Evolutionary conservation across 2,797 vertebrate species (phyloP).

Genomic region (Schizopygopsis malacanthus): DNA sequence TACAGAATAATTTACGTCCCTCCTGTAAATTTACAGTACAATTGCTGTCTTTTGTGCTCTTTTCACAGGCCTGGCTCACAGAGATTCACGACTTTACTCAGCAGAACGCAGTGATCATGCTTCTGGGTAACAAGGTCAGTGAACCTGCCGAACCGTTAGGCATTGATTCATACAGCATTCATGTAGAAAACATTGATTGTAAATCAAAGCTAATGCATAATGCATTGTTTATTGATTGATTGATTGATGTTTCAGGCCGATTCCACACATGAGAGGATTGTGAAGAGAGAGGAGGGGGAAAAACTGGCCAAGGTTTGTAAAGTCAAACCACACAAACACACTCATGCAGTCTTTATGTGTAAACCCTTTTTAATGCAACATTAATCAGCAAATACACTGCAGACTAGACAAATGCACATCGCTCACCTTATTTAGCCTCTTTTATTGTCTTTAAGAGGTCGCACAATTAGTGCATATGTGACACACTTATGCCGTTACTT

Average conservation of each 20-base stretch:
- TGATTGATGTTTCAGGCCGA: conserved; percentile 81
- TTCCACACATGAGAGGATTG: conserved; percentile 85
- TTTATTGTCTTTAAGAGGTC: too few relatives aligned
- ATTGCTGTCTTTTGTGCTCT: neutral
- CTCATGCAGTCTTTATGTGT: neutral
- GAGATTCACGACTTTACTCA: conserved; percentile 94
- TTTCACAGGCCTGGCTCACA: conserved; percentile 88
- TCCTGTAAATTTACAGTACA: conserved; percentile 32
- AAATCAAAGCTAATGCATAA: neutral
- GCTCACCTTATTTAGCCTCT: too few relatives aligned
- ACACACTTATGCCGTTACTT: too few relatives aligned
- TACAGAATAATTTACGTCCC: conserved; percentile 21
- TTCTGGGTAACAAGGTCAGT: conserved; percentile 94
- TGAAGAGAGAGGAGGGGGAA: conserved; percentile 93
- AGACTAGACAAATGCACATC: neutral
- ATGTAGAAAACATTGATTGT: neutral
- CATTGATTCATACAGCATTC: neutral
- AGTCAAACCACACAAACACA: conserved; percentile 52
- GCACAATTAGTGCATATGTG: too few relatives aligned
- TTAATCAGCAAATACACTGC: conserved; percentile 31
- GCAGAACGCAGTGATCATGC: conserved; percentile 93
- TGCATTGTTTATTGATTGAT: neutral
- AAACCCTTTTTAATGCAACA: neutral
- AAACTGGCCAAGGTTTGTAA: conserved; percentile 88
- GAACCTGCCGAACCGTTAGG: neutral